Percentiles rank a stretch among this genome's conserved stretches.
phyloP scores from a whole-genome alignment of 2,888 invertebrate species.

The Stenotaenia linearis region DNA sequence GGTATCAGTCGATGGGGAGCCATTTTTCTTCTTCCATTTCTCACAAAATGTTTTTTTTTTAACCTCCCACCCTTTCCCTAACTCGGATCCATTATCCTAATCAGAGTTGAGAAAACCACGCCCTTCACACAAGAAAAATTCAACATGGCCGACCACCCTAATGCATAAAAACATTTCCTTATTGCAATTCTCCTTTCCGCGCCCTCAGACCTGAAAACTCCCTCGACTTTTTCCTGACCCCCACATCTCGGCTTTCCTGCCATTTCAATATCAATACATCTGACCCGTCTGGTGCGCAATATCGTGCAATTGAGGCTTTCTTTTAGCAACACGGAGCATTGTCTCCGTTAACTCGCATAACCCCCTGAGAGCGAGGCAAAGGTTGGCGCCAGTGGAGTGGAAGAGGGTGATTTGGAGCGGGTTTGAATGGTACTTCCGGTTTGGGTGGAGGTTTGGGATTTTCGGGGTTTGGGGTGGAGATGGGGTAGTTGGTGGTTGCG shows the following conservation, averaged over 20 bases:
- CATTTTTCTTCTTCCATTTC: conserved; percentile 10
- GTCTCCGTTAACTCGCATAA: no score
- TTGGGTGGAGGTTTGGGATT: no score
- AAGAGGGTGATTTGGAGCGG: no score
- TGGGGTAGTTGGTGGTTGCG: no score
- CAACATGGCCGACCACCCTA: conserved; percentile 2
- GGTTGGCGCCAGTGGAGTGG: no score
- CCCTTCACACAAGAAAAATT: not conserved
- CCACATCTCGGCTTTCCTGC: not conserved
- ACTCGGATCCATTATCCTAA: not conserved
- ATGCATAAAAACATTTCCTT: conserved; percentile 24
- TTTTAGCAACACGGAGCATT: no score
- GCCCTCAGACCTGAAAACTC: not conserved
- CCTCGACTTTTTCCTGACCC: conserved; percentile 16
- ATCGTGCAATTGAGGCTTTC: not conserved
- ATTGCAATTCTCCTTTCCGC: conserved; percentile 9
- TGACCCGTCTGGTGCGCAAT: not conserved
- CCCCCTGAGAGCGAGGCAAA: no score
- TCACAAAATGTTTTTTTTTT: not conserved
- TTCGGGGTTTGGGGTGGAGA: no score
- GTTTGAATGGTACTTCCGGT: no score
- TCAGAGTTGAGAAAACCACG: conserved; percentile 19
- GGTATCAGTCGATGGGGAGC: conserved; percentile 16
- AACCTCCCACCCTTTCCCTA: not conserved
- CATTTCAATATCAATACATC: conserved; percentile 22